A percentile compares a stretch with the other conserved stretches of the same genome.
Evolutionary conservation across 1,140 invertebrate genomes (phyloP).

Genomic region (Polypedilum vanderplanki): DNA sequence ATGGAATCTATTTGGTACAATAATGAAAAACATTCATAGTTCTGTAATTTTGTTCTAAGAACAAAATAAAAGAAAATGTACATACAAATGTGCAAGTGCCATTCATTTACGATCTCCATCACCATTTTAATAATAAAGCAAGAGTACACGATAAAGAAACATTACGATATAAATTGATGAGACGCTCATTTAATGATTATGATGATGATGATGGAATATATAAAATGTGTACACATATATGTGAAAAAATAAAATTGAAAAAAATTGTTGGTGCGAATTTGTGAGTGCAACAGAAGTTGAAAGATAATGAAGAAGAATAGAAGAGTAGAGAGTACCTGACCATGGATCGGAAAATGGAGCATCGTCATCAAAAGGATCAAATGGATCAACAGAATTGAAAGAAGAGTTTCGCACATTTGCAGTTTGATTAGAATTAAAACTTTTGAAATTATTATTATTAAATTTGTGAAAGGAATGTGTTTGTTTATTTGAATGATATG

Average conservation of each 20-base stretch:
- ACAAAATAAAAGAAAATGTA: neutral
- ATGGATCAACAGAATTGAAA: neutral
- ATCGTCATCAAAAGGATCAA: slow-evolving; percentile 18
- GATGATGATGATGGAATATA: neutral
- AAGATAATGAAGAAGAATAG: neutral
- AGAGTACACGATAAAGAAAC: neutral
- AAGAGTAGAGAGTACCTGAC: slow-evolving; percentile 22
- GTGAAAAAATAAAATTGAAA: neutral
- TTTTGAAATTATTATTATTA: neutral
- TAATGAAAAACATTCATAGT: slow-evolving; percentile 12
- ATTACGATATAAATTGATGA: neutral
- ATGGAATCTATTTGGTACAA: neutral
- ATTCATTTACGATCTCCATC: neutral
- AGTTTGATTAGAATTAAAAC: neutral
- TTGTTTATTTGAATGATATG: neutral
- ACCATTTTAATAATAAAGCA: neutral
- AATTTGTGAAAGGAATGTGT: neutral
- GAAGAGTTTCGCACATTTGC: neutral
- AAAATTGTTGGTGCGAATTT: neutral
- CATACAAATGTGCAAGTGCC: neutral
- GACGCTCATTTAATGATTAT: neutral
- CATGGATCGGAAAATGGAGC: neutral
- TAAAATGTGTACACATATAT: neutral
- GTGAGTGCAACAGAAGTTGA: neutral
- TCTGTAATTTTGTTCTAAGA: neutral